Evolutionary conservation across 2,113 vertebrate species (phyloP), one percentile per base, ranked within the genome.

Genomic region (Dasyurus viverrinus): DNA sequence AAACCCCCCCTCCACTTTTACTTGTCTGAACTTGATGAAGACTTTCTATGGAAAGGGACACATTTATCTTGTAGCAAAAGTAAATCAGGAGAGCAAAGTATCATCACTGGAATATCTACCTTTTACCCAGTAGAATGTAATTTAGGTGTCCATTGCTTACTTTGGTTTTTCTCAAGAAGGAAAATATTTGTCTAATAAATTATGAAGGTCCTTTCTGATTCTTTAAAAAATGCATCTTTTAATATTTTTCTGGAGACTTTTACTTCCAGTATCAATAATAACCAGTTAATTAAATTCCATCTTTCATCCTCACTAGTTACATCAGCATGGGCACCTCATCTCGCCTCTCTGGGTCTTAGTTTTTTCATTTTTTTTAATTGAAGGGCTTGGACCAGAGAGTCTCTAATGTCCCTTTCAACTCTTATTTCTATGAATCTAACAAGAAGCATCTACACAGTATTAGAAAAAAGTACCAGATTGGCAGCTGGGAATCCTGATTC

Each of bases 21-120:
- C 92, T n/a, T 93, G 90, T 89, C 95, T 54, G 92, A 94, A 94
- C 91, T 94, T 97, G 42, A 95, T 91, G 76, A 53, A 94, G 95
- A 92, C 89, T 91, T 36, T 84, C 84, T 1, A 5, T 54, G 10
- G 48, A 30, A 96, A 96, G 91, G 94, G 68, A 42, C 36, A 55
- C 54, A 92, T 95, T 91, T 92, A 9, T 57, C 52, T 14, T 94
- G 53, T 0, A 95, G 68, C 89, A 96, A 95, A 92, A 10, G 92
- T 76, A 92, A 42, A 84, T 23, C 19, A 89, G 23, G 46, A 92
- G 90, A 92, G 27, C 0, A 5, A 54, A 30, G 11, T 23, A 54
- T 54, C n/a, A 93, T 84, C 68, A 46, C 1, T 42, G 89, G 89
- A 10, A 10, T 76, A 54, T 36, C 16, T 57, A 5, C 90, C 8